A percentile compares a stretch with the other conserved stretches of the same genome.
Evolutionary conservation across 2,113 vertebrate genomes (phyloP).

Genomic region (Pongo pygmaeus): DNA sequence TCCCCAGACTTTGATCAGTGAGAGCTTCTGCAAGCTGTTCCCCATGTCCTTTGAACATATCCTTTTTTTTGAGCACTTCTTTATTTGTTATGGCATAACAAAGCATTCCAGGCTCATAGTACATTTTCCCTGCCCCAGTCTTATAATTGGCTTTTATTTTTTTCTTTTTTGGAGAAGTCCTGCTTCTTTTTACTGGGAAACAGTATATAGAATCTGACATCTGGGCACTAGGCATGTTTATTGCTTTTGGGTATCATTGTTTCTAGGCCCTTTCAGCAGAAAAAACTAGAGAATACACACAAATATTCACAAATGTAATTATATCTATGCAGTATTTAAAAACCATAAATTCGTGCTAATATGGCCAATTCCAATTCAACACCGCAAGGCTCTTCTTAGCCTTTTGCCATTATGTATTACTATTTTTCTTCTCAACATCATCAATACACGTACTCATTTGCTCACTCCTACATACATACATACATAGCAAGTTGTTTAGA

Average conservation of each 20-base stretch:
- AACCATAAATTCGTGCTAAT: neutral
- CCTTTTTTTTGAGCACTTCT: neutral
- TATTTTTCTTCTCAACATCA: neutral
- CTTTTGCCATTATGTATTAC: neutral
- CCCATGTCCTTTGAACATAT: neutral
- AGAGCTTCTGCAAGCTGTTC: neutral
- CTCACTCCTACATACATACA: neutral
- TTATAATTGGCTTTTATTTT: neutral
- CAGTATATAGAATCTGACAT: neutral
- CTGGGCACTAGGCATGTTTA: neutral
- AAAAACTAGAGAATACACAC: neutral
- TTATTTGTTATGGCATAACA: neutral
- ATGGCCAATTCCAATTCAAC: neutral
- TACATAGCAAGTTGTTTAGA: neutral
- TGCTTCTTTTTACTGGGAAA: neutral
- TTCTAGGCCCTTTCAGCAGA: neutral
- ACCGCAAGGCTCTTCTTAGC: neutral
- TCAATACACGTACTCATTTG: fast-evolving
- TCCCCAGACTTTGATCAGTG: neutral
- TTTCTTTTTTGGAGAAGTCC: neutral
- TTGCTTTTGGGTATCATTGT: neutral
- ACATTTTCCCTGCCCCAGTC: neutral
- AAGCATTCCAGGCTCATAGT: neutral
- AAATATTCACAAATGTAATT: neutral
- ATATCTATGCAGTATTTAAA: neutral